Evolutionary conservation across 2,888 invertebrate genomes (phyloP).

Genomic region (Zaprionus lineosus): DNA sequence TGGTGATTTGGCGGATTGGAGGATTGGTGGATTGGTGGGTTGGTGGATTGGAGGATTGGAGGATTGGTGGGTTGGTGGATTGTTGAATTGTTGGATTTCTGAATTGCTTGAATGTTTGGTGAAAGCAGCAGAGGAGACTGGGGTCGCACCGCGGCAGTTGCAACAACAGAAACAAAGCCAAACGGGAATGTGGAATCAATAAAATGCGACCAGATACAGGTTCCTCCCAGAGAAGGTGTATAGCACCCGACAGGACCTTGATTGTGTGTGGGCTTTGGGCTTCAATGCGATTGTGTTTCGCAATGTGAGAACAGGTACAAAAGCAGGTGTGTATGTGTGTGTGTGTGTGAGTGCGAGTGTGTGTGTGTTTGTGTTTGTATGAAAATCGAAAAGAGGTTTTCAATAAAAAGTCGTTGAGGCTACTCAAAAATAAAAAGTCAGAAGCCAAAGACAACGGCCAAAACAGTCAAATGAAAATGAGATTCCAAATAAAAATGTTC

Average conservation of each 20-base stretch:
- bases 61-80: no score
- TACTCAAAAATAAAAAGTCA: slow-evolving; percentile 7
- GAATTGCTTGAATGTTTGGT: background rate
- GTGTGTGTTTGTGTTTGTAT: background rate
- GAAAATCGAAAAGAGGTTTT: no score
- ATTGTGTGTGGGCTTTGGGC: background rate
- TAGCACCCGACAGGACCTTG: background rate
- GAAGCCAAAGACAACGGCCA: background rate
- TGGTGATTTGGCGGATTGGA: no score
- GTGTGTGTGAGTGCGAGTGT: background rate
- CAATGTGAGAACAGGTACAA: no score
- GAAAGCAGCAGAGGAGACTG: background rate
- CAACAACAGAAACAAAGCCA: background rate
- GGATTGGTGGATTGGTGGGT: background rate
- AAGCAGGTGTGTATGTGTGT: slow-evolving; percentile 1
- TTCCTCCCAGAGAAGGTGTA: slow-evolving; percentile 17
- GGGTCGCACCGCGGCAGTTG: background rate
- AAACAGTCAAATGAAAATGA: slow-evolving; percentile 21
- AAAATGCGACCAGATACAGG: slow-evolving; percentile 26
- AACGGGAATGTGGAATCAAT: slow-evolving; percentile 18
- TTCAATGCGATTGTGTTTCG: background rate
- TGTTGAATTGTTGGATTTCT: background rate
- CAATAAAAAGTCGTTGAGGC: background rate
- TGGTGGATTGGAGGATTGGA: background rate
- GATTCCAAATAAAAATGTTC: slow-evolving; percentile 12